A percentile compares a stretch with the other conserved stretches of the same genome.
phyloP scores from a whole-genome alignment of 2,797 vertebrate genomes.

The Lagocephalus sceleratus region DNA sequence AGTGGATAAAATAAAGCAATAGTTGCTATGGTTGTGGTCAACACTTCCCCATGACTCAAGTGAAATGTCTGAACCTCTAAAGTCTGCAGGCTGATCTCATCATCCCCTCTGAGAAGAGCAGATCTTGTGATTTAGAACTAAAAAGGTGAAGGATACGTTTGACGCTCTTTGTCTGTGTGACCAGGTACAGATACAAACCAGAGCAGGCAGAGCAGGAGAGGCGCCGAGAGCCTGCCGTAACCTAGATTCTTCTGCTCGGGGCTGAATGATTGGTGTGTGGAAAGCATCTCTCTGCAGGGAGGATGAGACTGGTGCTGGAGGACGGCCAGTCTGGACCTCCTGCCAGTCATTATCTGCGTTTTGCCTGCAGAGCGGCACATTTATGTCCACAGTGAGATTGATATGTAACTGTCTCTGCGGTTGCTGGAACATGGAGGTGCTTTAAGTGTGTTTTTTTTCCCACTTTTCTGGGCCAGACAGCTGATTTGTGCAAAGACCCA shows the following conservation, averaged over 20 bases:
- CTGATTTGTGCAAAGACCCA: neutral
- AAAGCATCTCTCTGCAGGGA: conserved; percentile 26
- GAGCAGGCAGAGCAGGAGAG: neutral
- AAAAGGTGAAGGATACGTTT: neutral
- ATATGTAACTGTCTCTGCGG: conserved; percentile 31
- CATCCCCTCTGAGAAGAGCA: too few relatives aligned
- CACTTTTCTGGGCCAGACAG: neutral
- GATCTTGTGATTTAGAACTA: neutral
- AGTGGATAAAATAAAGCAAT: too few relatives aligned
- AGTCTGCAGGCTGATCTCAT: neutral
- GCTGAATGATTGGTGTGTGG: conserved; percentile 32
- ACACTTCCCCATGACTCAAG: neutral
- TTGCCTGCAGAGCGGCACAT: neutral
- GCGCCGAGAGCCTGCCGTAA: neutral
- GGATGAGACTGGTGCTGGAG: conserved; percentile 25
- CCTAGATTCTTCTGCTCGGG: conserved; percentile 17
- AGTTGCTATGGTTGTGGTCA: neutral
- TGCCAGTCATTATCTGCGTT: conserved; percentile 31
- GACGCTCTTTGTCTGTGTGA: too few relatives aligned
- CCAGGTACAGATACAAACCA: conserved; percentile 2
- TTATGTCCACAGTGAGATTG: conserved; percentile 11
- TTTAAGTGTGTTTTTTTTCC: neutral
- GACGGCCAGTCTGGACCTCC: conserved; percentile 35
- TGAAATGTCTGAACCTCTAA: neutral
- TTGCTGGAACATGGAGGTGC: conserved; percentile 3